A percentile compares a stretch with the other conserved stretches of the same genome.
These are phyloP conservation scores for Anthrax anthrax DNA, from an alignment of 2,888 invertebrate species.

Conservation along the genomic window DNA sequence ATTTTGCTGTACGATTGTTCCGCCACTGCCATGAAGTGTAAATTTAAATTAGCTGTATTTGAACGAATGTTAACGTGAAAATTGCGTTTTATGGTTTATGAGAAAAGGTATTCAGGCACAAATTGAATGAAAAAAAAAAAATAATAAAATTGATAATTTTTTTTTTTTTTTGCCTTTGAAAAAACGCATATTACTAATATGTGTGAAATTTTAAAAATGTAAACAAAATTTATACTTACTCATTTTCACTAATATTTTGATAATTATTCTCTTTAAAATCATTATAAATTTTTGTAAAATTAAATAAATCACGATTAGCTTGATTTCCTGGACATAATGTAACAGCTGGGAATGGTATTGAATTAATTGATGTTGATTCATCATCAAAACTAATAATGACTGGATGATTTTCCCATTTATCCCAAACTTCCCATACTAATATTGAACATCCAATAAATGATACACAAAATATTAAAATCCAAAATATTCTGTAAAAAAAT, in stretches of 20 bases:
- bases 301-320: conserved; percentile 1
- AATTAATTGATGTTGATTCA: conserved; percentile 1
- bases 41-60: too few species aligned
- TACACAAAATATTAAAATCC: conserved; percentile 5
- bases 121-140: too few species aligned
- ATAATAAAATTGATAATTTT: too few species aligned
- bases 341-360: conserved; percentile 8
- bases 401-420: conserved; percentile 7
- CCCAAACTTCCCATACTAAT: conserved; percentile 3
- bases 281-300: conserved; percentile 3
- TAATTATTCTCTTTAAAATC: neutral
- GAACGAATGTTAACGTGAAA: too few species aligned
- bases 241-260: neutral
- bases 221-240: neutral
- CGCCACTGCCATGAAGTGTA: too few species aligned
- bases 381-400: conserved; percentile 6
- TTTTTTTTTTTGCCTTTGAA: too few species aligned
- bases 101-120: too few species aligned
- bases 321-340: conserved; percentile 10
- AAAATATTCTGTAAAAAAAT: conserved; percentile 7
- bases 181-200: too few species aligned
- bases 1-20: too few species aligned
- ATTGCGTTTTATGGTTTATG: too few species aligned
- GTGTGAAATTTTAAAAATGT: too few species aligned
- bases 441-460: conserved; percentile 5